Base-by-base conservation (phyloP, 2,113 vertebrate species). In the Emydocephalus ijimae region DNA sequence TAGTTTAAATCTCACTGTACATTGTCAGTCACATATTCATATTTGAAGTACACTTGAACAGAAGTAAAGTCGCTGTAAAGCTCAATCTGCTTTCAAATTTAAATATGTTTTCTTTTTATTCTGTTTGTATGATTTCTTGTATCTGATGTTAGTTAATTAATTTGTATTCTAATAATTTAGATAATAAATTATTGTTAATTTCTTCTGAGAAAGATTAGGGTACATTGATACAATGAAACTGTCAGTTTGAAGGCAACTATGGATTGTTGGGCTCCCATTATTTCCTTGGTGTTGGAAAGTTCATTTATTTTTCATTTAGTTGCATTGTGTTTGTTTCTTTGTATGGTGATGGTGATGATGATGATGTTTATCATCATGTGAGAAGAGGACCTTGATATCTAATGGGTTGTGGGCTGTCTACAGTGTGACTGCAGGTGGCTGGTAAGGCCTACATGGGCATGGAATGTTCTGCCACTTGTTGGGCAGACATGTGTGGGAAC, bases 1-100 rank as follows among this genome's bases (percentile, higher is more conserved):
- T 96, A 95, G 93, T 88, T 95, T 69, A 94, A 95, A 96, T 95
- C 91, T 96, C 96, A 96, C 95, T 97, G 96, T 96, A 45, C 87
- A 55, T 93, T 95, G 91, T 94, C 95, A 95, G 95, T 94, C 94
- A 90, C 48, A 93, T 92, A 94, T 95, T 96, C 93, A 96, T 97
- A 94, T 93, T 97, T 93, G 90, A 96, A 93, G 91, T 93, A 89
- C 95, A 95, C 48, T 96, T 96, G 96, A 96, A 96, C 43, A 94
- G 92, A 96, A 95, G 54, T 95, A 95, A 96, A 96, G 34, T 0
- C 59, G 88, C 15, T 54, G 23, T 15, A 74, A 93, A 55, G 57
- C 81, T 92, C 93, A 24, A 89, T 6, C 5, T 89, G 94, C 94
- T 1, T 89, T 29, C 55, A 92, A 43, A 86, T 92, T 95, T 95